These are phyloP conservation scores for Aurelia aurita DNA, from an alignment of 30 jellyfish, hydroid and myxozoan genomes.

Conservation along the genomic window DNA sequence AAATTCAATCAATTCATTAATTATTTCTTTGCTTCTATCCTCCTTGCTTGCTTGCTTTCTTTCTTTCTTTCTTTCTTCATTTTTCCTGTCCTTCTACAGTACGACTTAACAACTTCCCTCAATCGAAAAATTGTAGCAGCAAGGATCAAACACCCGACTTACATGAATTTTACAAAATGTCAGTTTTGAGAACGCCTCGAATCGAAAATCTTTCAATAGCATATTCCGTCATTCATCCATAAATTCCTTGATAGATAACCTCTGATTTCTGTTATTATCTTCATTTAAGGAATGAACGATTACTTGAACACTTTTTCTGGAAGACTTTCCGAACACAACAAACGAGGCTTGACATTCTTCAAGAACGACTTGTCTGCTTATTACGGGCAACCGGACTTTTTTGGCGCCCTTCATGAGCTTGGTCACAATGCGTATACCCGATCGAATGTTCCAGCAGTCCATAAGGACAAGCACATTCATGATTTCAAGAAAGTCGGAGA, in stretches of 20 bases:
- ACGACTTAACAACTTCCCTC: too few species aligned
- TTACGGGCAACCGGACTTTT: conserved; percentile 9
- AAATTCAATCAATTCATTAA: not conserved
- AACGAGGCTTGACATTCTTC: conserved; percentile 1
- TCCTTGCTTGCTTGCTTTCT: too few species aligned
- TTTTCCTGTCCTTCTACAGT: too few species aligned
- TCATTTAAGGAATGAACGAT: not conserved
- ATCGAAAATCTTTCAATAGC: too few species aligned
- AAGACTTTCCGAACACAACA: conserved; percentile 12
- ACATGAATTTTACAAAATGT: too few species aligned
- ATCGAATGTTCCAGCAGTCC: not conserved
- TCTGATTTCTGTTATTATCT: not conserved
- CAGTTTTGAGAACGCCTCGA: too few species aligned
- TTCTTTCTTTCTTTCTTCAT: not conserved
- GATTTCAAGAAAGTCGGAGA: too few species aligned
- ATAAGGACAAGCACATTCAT: conserved; percentile 3
- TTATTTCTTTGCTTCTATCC: not conserved
- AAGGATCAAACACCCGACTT: too few species aligned
- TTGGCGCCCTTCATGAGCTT: not conserved
- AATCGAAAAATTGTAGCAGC: not conserved
- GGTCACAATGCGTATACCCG: conserved; percentile 12
- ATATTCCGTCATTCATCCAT: not conserved
- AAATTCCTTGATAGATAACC: not conserved
- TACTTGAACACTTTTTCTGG: not conserved
- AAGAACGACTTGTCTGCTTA: conserved; percentile 4